Evolutionary conservation across 2,113 vertebrate species (phyloP), one percentile per base, ranked within the genome.

Genomic region (Melanocharis versteri): DNA sequence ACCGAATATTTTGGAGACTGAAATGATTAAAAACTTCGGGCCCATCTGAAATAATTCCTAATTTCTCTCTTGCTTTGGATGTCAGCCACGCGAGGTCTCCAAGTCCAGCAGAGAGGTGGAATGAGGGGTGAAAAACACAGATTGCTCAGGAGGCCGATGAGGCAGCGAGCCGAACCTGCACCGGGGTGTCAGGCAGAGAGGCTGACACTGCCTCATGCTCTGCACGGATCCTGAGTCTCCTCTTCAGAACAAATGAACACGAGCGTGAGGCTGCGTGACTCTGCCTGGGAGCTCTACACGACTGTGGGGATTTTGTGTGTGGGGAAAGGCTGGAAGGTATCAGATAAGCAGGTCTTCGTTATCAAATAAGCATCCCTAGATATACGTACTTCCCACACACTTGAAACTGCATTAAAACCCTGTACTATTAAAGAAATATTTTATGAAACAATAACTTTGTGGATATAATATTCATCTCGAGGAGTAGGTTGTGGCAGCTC

Each of bases 221-320:
- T 10, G 40, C 4, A 17, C 65, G n/a, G 84, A 19, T 11, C 44
- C 51, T 11, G 6, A 7, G 22, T 27, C 64, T 13, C 39, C 47
- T 58, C 76, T 50, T 44, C 64, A 40, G 21, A 78, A 65, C 28
- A 73, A 90, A 82, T 3, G 26, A 24, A 13, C 31, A 4, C 19
- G 40, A 80, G 8, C 45, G 2, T 2, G 27, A 54, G 0, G 10
- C 65, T 18, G 33, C 1, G 1, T 10, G 16, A 44, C 33, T 39
- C 79, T 0, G 3, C 35, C 69, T 24, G 28, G 50, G 50, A 91
- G 71, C n/a, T 5, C 20, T 8, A 64, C 30, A 11, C 0, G 0
- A 13, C 45, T 7, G 0, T 4, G 35, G 56, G 47, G 26, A 30
- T 33, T 82, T 15, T 31, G 17, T 33, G 30, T 0, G 0, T 13